These are phyloP conservation scores for Coreius guichenoti DNA, from an alignment of 2,797 vertebrate species.

Conservation along the genomic window DNA sequence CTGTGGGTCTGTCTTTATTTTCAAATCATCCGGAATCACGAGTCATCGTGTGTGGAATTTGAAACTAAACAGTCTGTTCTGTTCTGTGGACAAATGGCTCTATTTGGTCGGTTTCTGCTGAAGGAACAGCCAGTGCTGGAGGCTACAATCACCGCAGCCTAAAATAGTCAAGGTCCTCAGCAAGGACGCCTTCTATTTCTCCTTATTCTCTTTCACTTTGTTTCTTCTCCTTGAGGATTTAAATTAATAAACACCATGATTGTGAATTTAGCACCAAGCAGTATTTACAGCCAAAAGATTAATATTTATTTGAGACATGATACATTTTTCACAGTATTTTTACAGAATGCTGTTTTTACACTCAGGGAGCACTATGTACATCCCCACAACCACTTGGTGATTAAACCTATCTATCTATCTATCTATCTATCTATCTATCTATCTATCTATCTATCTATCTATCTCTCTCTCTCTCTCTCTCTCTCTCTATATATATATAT, in stretches of 20 bases:
- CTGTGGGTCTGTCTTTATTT: slow-evolving; percentile 51
- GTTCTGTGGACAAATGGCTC: slow-evolving; percentile 11
- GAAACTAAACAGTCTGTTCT: slow-evolving; percentile 37
- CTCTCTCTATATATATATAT: no score
- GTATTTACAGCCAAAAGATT: not conserved
- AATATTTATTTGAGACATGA: not conserved
- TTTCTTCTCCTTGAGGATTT: slow-evolving; percentile 12
- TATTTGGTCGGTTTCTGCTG: slow-evolving; percentile 16
- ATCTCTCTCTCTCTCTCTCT: no score
- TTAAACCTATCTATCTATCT: not conserved
- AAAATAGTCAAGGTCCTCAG: slow-evolving; percentile 40
- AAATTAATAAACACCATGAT: not conserved
- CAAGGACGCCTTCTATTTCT: slow-evolving; percentile 29
- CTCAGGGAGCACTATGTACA: not conserved
- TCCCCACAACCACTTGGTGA: not conserved
- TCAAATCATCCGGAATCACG: slow-evolving; percentile 51
- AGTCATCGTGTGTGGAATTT: slow-evolving; percentile 44
- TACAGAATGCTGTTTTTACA: not conserved
- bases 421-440: no score
- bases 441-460: no score
- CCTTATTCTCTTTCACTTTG: not conserved
- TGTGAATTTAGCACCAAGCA: not conserved
- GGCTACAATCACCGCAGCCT: not conserved
- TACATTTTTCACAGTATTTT: not conserved
- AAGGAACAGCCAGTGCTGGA: slow-evolving; percentile 41